phyloP scores from a whole-genome alignment of 2,113 vertebrate genomes.

The Dryoscopus gambensis region DNA sequence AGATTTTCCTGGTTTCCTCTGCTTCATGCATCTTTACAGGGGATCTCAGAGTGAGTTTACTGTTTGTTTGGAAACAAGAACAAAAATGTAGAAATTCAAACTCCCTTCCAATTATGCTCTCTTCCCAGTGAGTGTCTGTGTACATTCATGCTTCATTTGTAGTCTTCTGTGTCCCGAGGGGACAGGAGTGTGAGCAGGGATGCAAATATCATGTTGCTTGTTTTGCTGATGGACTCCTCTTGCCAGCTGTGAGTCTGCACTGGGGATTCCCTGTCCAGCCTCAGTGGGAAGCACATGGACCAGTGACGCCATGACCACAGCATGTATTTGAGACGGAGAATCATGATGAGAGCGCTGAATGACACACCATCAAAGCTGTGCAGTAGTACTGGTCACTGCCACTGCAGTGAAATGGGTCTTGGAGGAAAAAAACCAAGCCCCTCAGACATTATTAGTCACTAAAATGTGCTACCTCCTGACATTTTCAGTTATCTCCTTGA shows the following conservation, averaged over 20 bases:
- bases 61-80: background rate
- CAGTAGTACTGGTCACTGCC: background rate
- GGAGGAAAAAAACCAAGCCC: background rate
- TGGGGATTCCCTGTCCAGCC: background rate
- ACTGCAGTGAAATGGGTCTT: background rate
- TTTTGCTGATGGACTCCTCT: background rate
- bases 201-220: background rate
- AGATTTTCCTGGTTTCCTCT: slow-evolving; percentile 16
- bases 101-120: background rate
- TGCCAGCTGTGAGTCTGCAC: background rate
- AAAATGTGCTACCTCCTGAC: background rate
- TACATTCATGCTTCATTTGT: background rate
- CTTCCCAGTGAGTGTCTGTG: background rate
- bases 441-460: background rate
- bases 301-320: background rate
- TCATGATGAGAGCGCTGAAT: background rate
- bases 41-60: background rate
- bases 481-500: background rate
- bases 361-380: background rate
- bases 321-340: background rate
- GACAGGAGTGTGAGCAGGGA: background rate
- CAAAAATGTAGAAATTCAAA: background rate
- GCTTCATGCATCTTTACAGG: background rate
- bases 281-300: background rate
- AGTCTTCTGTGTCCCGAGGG: background rate